A percentile compares a stretch with the other conserved stretches of the same genome.
These are phyloP conservation scores for Phyllostomus discolor DNA, from an alignment of 2,113 vertebrate species.

Conservation along the genomic window DNA sequence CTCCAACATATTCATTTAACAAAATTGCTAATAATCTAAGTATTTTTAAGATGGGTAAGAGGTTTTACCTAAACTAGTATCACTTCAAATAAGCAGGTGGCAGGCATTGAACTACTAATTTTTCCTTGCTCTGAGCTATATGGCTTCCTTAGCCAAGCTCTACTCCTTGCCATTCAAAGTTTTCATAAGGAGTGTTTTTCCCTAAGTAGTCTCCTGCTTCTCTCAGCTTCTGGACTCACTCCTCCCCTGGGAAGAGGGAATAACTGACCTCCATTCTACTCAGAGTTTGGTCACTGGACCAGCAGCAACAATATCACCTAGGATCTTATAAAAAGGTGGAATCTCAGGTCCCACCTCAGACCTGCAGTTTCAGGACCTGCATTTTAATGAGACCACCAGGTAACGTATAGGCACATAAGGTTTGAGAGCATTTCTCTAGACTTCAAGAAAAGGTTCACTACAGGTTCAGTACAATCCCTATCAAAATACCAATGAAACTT, in stretches of 20 bases:
- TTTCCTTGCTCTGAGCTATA: background rate
- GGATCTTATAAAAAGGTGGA: background rate
- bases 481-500: background rate
- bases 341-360: background rate
- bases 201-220: background rate
- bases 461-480: background rate
- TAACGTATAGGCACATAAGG: background rate
- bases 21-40: background rate
- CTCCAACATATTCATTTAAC: background rate
- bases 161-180: background rate
- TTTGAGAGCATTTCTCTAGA: background rate
- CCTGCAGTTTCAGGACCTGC: background rate
- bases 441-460: background rate
- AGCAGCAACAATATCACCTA: background rate
- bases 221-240: background rate
- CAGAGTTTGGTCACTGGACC: background rate
- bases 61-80: background rate
- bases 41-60: constrained; percentile 13
- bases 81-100: background rate
- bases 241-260: background rate
- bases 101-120: background rate
- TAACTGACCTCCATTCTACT: background rate
- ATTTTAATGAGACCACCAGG: background rate
- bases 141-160: background rate
- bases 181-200: background rate